Evolutionary conservation across 1,140 invertebrate genomes (phyloP).

Genomic region (Danaus plexippus): DNA sequence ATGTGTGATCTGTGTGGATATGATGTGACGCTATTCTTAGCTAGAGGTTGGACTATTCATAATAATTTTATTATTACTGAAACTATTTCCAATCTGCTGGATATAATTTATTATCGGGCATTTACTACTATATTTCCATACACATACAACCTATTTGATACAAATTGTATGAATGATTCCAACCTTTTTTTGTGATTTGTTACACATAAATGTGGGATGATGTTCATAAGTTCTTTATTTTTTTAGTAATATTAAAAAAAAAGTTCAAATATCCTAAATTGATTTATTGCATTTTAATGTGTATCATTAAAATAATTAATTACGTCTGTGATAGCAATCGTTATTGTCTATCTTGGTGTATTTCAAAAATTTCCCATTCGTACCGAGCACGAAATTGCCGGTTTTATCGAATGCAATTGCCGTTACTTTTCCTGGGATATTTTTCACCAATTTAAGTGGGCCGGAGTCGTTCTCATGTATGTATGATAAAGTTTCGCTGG

Average conservation of each 20-base stretch:
- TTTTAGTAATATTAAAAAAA: slow-evolving; percentile 4
- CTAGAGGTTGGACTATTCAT: no score
- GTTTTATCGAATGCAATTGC: slow-evolving; percentile 47
- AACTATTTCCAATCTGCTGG: no score
- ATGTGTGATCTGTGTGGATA: no score
- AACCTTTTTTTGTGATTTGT: no score
- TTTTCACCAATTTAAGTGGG: slow-evolving; percentile 37
- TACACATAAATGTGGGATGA: background rate
- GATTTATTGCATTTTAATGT: background rate
- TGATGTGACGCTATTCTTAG: no score
- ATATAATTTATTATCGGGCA: no score
- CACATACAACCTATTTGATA: no score
- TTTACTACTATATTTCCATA: no score
- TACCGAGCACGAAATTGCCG: slow-evolving; percentile 48
- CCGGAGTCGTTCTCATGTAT: slow-evolving; percentile 48
- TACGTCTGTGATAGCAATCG: slow-evolving; percentile 36
- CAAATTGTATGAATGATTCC: no score
- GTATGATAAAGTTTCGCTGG: slow-evolving; percentile 42
- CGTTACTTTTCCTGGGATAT: slow-evolving; percentile 40
- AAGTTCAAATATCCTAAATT: background rate
- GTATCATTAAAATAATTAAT: slow-evolving; percentile 17
- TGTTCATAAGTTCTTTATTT: background rate
- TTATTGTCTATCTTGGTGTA: slow-evolving; percentile 33
- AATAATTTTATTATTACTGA: no score
- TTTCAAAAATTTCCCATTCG: slow-evolving; percentile 42